Conservation (phyloP, 92 coral and sea anemone genomes). For the Diadumene lineata region DNA sequence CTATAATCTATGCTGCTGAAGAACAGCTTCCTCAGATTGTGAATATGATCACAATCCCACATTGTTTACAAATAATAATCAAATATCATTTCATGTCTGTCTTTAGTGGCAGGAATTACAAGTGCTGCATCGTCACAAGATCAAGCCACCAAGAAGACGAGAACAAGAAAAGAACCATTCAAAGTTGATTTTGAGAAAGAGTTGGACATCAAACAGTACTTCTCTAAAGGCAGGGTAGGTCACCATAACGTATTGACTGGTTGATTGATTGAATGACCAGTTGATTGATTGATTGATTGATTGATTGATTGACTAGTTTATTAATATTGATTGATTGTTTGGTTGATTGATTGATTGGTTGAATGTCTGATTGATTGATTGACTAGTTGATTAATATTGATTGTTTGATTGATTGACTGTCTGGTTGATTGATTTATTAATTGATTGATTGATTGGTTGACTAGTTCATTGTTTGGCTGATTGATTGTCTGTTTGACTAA, state of each 20-base stretch:
- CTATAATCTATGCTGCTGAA: too few relatives aligned
- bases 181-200: slow-evolving; percentile 67
- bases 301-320: not conserved
- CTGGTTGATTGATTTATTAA: not conserved
- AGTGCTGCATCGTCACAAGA: slow-evolving; percentile 21
- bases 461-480: not conserved
- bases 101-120: slow-evolving; percentile 29
- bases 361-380: not conserved
- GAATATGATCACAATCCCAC: too few relatives aligned
- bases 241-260: not conserved
- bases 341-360: not conserved
- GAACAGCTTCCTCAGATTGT: too few relatives aligned
- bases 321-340: too few relatives aligned
- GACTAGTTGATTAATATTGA: too few relatives aligned
- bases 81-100: not conserved
- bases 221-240: slow-evolving; percentile 73
- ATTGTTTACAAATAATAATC: not conserved
- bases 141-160: slow-evolving; percentile 61
- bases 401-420: not conserved
- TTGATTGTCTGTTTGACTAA: not conserved
- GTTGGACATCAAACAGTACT: slow-evolving; percentile 59
- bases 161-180: slow-evolving; percentile 63
- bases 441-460: not conserved
- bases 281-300: not conserved
- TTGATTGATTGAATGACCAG: not conserved